Base-by-base conservation (phyloP, 2,888 invertebrate species). In the Matsumyia berberina region DNA sequence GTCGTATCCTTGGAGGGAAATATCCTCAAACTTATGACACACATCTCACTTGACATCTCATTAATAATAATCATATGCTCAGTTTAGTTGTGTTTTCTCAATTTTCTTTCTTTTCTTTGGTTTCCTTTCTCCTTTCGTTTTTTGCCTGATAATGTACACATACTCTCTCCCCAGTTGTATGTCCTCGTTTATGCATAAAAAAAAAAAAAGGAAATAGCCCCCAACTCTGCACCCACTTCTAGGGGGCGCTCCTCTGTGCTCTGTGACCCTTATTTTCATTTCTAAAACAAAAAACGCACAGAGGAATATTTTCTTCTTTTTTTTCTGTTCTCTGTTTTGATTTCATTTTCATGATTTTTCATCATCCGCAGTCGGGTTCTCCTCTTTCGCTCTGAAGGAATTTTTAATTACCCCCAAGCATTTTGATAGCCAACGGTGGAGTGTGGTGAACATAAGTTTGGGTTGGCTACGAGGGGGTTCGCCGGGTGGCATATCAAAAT, bases 61-160 rank as follows among this genome's bases (percentile, higher is more conserved):
- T 86, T 86, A 86, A 86, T 86, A 86, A 86, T 86, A 85, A 85
- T 85, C 73, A 80, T 80, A 85, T 80, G 76, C 80, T 85, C 70
- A 80, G 83, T 86, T 80, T 77, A 62, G 78, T 79, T 74, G 55
- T 67, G 62, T 78, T 86, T 80, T 76, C 55, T 73, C 62, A 53
- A 44, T 15, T 29, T 31, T 35, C 35, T 55, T 51, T 29, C 17
- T 11, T 31, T 55, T 11, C 11, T 29, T 44, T 17, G 9, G 9
- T 49, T 35, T 49, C 24, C 12, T 33, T 39, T 19, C 17, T 58
- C 66, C 29, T 51, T 37, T 67, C 42, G 31, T 57, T 58, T 39
- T 81, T 46, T 58, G 70, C 35, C 37, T 39, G 60, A 60, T 55
- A 44, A 15, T 44, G 46, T 39, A 62, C 53, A 66, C 19, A 77